A percentile compares a stretch with the other conserved stretches of the same genome.
Evolutionary conservation across 1,140 invertebrate genomes (phyloP).

Genomic region (Cheumatopsyche charites): DNA sequence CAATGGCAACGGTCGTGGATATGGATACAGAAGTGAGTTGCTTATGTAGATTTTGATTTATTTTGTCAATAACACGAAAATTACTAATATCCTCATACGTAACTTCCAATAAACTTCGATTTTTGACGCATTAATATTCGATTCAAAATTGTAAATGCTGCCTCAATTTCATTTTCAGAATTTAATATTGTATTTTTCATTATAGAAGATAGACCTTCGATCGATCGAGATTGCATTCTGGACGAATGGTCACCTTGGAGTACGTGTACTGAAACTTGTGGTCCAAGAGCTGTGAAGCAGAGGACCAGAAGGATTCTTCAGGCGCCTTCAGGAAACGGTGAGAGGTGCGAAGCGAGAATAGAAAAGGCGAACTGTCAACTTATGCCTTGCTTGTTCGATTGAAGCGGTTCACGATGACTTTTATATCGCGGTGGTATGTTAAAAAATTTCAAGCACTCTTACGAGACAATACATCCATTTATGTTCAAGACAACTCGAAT

Average conservation of each 20-base stretch:
- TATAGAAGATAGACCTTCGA: no score
- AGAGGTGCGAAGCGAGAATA: slow-evolving; percentile 52
- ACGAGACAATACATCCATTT: slow-evolving; percentile 2
- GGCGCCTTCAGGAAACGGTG: slow-evolving; percentile 50
- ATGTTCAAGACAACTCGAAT: neutral
- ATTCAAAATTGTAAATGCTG: no score
- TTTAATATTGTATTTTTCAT: no score
- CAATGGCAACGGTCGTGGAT: neutral
- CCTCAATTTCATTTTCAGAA: no score
- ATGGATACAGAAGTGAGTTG: neutral
- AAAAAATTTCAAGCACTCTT: neutral
- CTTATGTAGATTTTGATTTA: no score
- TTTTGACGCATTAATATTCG: no score
- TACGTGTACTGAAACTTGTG: slow-evolving; percentile 67
- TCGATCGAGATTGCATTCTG: slow-evolving; percentile 61
- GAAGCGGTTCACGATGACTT: no score
- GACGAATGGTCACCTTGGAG: slow-evolving; percentile 71
- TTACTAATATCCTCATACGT: no score
- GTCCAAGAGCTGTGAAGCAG: slow-evolving; percentile 57
- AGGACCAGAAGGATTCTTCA: slow-evolving; percentile 57
- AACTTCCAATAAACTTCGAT: no score
- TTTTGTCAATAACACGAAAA: no score
- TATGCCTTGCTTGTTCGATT: slow-evolving; percentile 44
- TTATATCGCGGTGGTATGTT: no score
- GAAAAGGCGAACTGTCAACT: slow-evolving; percentile 51